Base-by-base conservation (phyloP, 2,888 invertebrate genomes). In the Odontomyia ornata region DNA sequence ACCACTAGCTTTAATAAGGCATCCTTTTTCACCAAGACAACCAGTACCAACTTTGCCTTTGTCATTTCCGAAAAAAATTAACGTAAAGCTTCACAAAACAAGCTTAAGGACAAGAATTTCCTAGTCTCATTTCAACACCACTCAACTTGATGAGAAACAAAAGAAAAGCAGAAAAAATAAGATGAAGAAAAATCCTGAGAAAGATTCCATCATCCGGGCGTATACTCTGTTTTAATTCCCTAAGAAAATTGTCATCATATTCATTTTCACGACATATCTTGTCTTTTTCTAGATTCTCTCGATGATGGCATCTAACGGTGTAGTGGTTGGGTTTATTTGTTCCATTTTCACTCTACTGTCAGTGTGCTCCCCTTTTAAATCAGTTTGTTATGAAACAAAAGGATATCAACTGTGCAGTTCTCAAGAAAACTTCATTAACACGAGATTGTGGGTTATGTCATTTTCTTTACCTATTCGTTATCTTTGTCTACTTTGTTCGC, bases 341-440 rank as follows among this genome's bases (percentile, higher is more conserved):
- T 36, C 9, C 36, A 36, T 36, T 36, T 36, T 36, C n/a, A 36
- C 36, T 36, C 9, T 36, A 5, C 36, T 36, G 3, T 25, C 52
- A 1, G 28, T 71, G 11, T 13, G 13, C 36, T 30, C 60, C 57
- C 3, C n/a, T 60, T 60, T 73, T 57, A 73, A 60, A 57, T 73
- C 60, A 36, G 57, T 21, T 73, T 60, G 73, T 60, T 73, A 36
- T 27, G 73, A 60, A 73, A 73, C 57, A 73, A 73, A 73, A 43
- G 69, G 73, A 73, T 57, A 57, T 60, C 73, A 60, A 36, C 73
- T 73, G 60, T 18, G 60, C n/a, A 18, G 57, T 60, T 27, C 36
- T 47, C 60, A 60, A 60, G 57, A 43, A 73, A 73, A 73, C 73
- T 73, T 73, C 73, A 73, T 73, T 73, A 73, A 57, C 73, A 60